Base-by-base conservation (phyloP, 2,888 invertebrate genomes). In the Limnephilus auricula region DNA sequence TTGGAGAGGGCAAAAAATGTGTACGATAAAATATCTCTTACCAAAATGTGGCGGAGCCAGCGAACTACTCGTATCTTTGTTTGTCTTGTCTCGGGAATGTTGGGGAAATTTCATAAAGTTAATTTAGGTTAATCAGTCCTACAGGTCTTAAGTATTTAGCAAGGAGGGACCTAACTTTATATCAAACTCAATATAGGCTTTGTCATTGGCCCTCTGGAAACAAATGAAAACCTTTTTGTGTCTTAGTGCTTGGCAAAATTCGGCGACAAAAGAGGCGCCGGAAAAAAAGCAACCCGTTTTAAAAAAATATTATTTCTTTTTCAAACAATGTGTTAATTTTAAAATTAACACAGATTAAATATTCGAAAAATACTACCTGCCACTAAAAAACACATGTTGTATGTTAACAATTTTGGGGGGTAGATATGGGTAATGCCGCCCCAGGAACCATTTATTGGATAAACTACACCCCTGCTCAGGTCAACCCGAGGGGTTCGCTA, bases 151-250 rank as follows among this genome's bases (percentile, higher is more conserved):
- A 85, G 40, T 37, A 85, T 85, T 85, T 65, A 65, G 25, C 65
- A 25, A 65, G 30, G 37, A 85, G 84, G n/a, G 40, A 45, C 45
- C 40, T 25, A 84, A 84, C 84, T 84, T 84, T 40, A 85, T 37
- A 45, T 40, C 84, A 85, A 85, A 85, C 84, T 37, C 84, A 37
- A 85, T 37, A 85, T 45, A n/a, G 40, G 84, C 84, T 85, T 37
- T 37, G 40, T 37, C 25, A 65, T 85, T 34, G 45, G 12, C 30
- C 40, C 84, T 37, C 18, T 85, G 84, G 30, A 37, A 85, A 40
- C 40, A 37, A 85, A 85, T 37, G 34, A 30, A 85, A 85, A 85
- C 84, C 40, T 85, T 85, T 82, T 85, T 40, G 34, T 40, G 40
- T 37, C 37, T 85, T 40, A 40, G 82, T 82, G 34, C 82, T 25